These are phyloP conservation scores for Acronicta leporina DNA, from an alignment of 2,888 invertebrate species.

Conservation along the genomic window DNA sequence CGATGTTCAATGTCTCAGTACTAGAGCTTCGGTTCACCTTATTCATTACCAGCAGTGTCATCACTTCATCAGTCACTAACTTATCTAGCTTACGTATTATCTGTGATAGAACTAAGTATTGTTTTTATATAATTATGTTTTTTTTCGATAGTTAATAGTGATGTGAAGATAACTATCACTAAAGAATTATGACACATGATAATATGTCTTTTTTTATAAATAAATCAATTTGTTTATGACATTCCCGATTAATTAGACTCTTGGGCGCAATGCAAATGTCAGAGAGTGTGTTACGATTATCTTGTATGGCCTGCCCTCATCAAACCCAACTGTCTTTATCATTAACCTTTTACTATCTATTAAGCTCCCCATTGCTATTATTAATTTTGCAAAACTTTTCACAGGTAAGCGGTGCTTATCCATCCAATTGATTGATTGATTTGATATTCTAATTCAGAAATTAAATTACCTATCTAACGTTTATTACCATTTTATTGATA, in stretches of 20 bases:
- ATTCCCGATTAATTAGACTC: conserved; percentile 59
- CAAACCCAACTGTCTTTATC: conserved; percentile 50
- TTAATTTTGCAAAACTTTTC: no score
- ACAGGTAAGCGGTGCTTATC: no score
- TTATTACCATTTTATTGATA: no score
- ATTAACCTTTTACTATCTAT: conserved; percentile 54
- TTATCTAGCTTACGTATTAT: conserved; percentile 27
- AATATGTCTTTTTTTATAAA: no score
- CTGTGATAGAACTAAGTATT: no score
- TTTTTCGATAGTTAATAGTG: conserved; percentile 11
- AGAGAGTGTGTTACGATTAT: conserved; percentile 63
- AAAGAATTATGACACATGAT: conserved; percentile 44
- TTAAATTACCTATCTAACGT: no score
- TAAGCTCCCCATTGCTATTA: conserved; percentile 1
- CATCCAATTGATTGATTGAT: no score
- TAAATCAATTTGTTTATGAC: conserved; percentile 63
- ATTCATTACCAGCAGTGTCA: conserved; percentile 30
- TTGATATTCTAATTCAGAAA: no score
- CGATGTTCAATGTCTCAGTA: conserved; percentile 29
- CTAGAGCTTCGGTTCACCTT: conserved; percentile 31
- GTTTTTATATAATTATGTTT: no score
- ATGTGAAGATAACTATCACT: conserved; percentile 14
- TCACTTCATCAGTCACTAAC: conserved; percentile 39
- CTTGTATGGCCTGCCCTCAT: conserved; percentile 53
- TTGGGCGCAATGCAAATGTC: conserved; percentile 58